Percentiles rank a stretch among this genome's conserved stretches.
Evolutionary conservation across 2,113 vertebrate species (phyloP).

Genomic region (Myotis davidii): DNA sequence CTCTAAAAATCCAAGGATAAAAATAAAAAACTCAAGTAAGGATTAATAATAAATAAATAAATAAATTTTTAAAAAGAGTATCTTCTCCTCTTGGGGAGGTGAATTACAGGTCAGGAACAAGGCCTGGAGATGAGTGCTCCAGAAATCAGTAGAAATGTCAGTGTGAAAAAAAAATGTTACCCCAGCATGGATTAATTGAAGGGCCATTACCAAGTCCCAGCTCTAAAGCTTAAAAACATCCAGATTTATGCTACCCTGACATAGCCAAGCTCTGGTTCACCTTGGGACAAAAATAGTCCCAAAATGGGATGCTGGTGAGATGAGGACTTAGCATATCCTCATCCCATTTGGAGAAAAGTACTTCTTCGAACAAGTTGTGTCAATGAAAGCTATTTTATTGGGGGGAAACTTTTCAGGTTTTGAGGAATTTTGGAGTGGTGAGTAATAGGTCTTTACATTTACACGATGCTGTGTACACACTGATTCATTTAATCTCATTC

Average conservation of each 20-base stretch:
- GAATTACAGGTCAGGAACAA: not conserved
- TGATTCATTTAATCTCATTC: conserved; percentile 4
- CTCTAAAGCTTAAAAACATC: not conserved
- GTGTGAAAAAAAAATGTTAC: not conserved
- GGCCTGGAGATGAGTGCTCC: not conserved
- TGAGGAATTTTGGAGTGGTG: not conserved
- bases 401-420: not conserved
- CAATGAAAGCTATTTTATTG: not conserved
- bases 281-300: not conserved
- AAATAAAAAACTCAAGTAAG: too few species aligned
- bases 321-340: not conserved
- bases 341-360: not conserved
- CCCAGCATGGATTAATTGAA: not conserved
- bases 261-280: not conserved
- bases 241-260: not conserved
- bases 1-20: not conserved
- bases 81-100: not conserved
- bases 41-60: too few species aligned
- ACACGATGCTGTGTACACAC: not conserved
- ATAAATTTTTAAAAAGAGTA: not conserved
- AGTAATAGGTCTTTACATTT: conserved; percentile 10
- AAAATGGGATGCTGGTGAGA: not conserved
- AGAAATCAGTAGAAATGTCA: not conserved
- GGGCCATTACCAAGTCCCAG: not conserved
- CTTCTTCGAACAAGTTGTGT: conserved; percentile 3